These are phyloP conservation scores for Drosophila heteroneura DNA, from an alignment of 2,888 invertebrate genomes.

Conservation along the genomic window DNA sequence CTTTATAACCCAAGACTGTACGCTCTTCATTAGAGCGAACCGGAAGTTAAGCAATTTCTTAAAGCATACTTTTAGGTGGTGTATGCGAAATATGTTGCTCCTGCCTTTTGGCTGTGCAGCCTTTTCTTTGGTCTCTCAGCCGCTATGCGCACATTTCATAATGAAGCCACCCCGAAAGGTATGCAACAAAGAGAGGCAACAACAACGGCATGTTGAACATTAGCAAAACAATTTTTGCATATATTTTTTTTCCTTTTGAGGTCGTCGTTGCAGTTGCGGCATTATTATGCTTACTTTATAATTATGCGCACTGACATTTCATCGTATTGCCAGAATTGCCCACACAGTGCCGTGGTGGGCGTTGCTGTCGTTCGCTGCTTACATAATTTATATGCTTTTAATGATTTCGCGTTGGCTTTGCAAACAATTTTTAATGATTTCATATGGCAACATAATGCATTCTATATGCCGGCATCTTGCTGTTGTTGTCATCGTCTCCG, in stretches of 20 bases:
- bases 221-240: constrained; percentile 65
- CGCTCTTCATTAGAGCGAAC: constrained; percentile 63
- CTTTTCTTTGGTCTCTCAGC: constrained; percentile 19
- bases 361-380: constrained; percentile 24
- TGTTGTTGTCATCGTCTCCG: constrained; percentile 27
- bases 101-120: neutral
- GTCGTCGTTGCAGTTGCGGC: constrained; percentile 47
- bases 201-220: constrained; percentile 59
- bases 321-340: constrained; percentile 8
- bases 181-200: constrained; percentile 32
- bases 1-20: constrained; percentile 18
- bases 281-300: constrained; percentile 52
- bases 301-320: constrained; percentile 60
- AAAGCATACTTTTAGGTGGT: constrained; percentile 72
- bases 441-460: constrained; percentile 64
- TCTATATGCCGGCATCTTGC: constrained; percentile 18
- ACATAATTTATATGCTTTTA: constrained; percentile 79
- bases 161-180: constrained; percentile 35
- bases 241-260: neutral
- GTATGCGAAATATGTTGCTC: constrained; percentile 60
- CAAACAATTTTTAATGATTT: constrained; percentile 76
- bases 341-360: constrained; percentile 7
- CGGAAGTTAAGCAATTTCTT: constrained; percentile 62
- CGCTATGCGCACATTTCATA: constrained; percentile 3
- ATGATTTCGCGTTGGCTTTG: constrained; percentile 66